Evolutionary conservation across 2,113 vertebrate species (phyloP).

Genomic region (Megalops atlanticus): DNA sequence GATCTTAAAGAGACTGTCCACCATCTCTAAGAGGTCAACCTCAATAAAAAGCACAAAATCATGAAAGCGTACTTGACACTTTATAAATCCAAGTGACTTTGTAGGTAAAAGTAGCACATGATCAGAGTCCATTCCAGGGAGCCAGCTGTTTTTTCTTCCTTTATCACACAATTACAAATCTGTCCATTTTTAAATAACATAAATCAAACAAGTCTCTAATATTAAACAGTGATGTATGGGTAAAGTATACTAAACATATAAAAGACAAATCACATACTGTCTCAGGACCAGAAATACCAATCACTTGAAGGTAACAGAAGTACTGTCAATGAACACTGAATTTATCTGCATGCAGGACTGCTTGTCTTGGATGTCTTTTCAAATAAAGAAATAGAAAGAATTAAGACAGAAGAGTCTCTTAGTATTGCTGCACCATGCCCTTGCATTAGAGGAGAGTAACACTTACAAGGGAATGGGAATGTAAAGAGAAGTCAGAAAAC

Average conservation of each 20-base stretch:
- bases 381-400: not conserved
- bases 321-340: not conserved
- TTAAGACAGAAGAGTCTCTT: not conserved
- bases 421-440: not conserved
- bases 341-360: not conserved
- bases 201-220: not conserved
- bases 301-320: not conserved
- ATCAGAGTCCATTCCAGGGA: not conserved
- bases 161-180: not conserved
- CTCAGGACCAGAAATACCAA: not conserved
- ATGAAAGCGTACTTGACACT: no score
- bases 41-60: no score
- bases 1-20: no score
- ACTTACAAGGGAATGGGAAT: no score
- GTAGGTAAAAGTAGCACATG: not conserved
- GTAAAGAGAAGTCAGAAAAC: not conserved
- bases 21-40: no score
- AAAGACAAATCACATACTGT: not conserved
- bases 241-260: not conserved
- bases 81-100: not conserved
- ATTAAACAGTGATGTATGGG: not conserved
- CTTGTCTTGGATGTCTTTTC: not conserved
- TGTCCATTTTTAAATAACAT: not conserved
- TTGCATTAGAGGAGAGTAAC: not conserved
- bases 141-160: not conserved